Evolutionary conservation across 2,113 vertebrate genomes (phyloP), one percentile per base, ranked within the genome.

Genomic region (Siniperca knerii): DNA sequence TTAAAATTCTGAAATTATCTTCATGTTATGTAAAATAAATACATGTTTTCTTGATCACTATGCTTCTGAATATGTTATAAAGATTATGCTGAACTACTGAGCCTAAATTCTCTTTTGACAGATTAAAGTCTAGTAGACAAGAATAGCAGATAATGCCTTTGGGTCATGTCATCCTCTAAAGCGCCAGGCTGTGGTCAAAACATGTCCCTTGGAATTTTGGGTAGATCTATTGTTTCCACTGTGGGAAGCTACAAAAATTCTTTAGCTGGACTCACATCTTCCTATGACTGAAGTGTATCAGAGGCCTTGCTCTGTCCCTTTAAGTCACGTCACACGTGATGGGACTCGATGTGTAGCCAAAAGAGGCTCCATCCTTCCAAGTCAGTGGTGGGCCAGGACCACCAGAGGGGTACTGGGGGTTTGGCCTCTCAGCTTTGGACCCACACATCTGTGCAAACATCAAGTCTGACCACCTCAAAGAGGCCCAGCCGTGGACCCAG

Each of bases 391-490:
- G 87, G 79, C 72, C 11, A 8, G 23, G 90, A 86, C 85, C 85
- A 87, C 87, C 87, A 85, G 80, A 87, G 77, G 87, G 87, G 72
- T 60, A 87, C 58, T 69, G 69, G 86, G 72, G 80, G 67, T 79
- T 77, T 77, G 85, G 77, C 82, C 68, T 90, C 84, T 79, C 33
- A 6, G 83, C 88, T 91, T 89, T 88, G 90, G 88, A 91, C 87
- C 81, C 79, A 84, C 75, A 94, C 95, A 96, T 95, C 95, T 96
- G 95, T 96, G 77, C 92, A 96, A 96, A 96, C 93, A 96, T 90
- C 64, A 82, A 40, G 46, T 90, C 85, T 82, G 88, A 93, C 85
- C 87, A 87, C 83, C 90, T 93, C 82, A 90, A 91, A 90, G 87
- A 74, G 81, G 76, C 76, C 88, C 37, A 77, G 88, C 86, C 33